A percentile compares a stretch with the other conserved stretches of the same genome.
Conservation (phyloP, 2,888 invertebrate species). For the Dysmachus trigonus region DNA sequence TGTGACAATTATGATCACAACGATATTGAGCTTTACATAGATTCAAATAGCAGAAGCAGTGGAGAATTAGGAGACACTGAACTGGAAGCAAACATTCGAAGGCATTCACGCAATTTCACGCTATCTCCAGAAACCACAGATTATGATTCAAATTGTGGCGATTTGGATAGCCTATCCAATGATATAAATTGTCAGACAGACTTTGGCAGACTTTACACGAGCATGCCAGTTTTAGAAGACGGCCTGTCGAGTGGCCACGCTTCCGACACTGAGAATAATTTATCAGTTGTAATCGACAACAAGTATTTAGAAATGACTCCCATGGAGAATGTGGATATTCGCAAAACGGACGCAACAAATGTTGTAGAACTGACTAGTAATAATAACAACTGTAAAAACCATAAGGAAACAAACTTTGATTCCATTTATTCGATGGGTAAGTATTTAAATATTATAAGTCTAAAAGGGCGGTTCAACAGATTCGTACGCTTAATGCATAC, state of each 20-base stretch:
- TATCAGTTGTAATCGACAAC: conserved; percentile 55
- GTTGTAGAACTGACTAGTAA: conserved; percentile 45
- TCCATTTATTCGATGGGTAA: conserved; percentile 59
- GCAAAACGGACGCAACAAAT: conserved; percentile 41
- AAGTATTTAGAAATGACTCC: conserved; percentile 51
- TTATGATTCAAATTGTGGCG: conserved; percentile 88
- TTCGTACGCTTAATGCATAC: neutral
- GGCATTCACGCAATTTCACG: conserved; percentile 83
- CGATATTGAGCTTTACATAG: conserved; percentile 63
- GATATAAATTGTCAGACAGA: conserved; percentile 66
- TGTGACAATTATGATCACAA: conserved; percentile 60
- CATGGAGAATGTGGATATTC: conserved; percentile 46
- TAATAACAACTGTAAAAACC: conserved; percentile 45
- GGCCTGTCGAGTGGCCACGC: conserved; percentile 93
- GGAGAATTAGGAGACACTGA: conserved; percentile 62
- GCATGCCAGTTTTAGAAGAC: conserved; percentile 93
- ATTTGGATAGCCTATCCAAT: conserved; percentile 76
- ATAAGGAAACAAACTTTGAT: conserved; percentile 54
- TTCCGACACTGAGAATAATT: conserved; percentile 89
- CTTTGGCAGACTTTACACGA: conserved; percentile 74
- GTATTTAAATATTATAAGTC: conserved; percentile 4
- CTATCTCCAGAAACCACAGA: conserved; percentile 93
- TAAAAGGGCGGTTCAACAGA: neutral
- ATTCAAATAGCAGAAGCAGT: conserved; percentile 63
- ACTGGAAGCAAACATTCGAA: conserved; percentile 52